A percentile compares a stretch with the other conserved stretches of the same genome.
Evolutionary conservation across 2,113 vertebrate species (phyloP).

Genomic region (human): GRCh38 chr12:15645001-15645500

Average conservation of each 20-base stretch:
- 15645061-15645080: background rate
- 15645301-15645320: background rate
- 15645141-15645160: background rate
- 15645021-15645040: background rate
- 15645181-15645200: background rate
- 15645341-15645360: background rate
- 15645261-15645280: background rate
- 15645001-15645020: background rate
- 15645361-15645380: background rate
- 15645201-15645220: background rate
- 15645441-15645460: background rate
- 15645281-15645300: background rate
- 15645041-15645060: background rate
- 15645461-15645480: background rate
- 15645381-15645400: background rate
- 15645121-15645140: background rate
- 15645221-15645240: background rate
- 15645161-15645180: background rate
- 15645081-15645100: background rate
- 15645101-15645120: conserved; percentile 15
- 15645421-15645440: background rate
- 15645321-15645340: background rate
- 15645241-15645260: background rate
- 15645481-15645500: background rate
- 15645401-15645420: background rate